phyloP scores from a whole-genome alignment of 2,888 invertebrate genomes.

The Drosophila neotestacea region DNA sequence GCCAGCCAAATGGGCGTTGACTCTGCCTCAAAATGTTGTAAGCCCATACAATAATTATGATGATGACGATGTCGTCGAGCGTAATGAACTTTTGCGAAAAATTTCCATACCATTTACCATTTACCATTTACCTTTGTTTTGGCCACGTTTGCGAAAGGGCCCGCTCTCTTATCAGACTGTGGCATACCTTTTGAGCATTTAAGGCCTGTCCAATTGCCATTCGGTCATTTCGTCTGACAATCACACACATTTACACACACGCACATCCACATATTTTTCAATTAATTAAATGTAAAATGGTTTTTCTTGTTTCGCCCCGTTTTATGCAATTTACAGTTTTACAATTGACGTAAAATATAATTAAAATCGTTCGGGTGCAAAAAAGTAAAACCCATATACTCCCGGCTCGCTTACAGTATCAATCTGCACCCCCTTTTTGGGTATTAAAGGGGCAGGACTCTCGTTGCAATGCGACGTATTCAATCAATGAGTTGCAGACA shows the following conservation, averaged over 20 bases:
- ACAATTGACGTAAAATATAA: slow-evolving; percentile 81
- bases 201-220: slow-evolving; percentile 32
- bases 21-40: slow-evolving; percentile 62
- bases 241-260: slow-evolving; percentile 7
- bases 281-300: slow-evolving; percentile 79
- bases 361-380: slow-evolving; percentile 73
- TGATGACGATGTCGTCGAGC: slow-evolving; percentile 49
- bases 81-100: slow-evolving; percentile 74
- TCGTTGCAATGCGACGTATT: slow-evolving; percentile 56
- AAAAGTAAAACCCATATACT: slow-evolving; percentile 3
- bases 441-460: slow-evolving; percentile 4
- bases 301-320: slow-evolving; percentile 51
- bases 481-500: slow-evolving; percentile 77
- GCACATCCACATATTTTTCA: slow-evolving; percentile 59
- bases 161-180: slow-evolving; percentile 36
- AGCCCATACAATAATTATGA: slow-evolving; percentile 62
- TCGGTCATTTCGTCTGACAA: slow-evolving; percentile 32
- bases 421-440: not conserved
- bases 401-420: slow-evolving; percentile 19
- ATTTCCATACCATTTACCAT: slow-evolving; percentile 20
- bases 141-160: slow-evolving; percentile 24
- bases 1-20: slow-evolving; percentile 68
- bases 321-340: slow-evolving; percentile 60
- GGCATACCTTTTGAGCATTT: slow-evolving; percentile 20
- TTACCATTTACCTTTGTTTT: slow-evolving; percentile 33